Evolutionary conservation across 2,113 vertebrate genomes (phyloP), one percentile per base, ranked within the genome.

Genomic region (Sterrhoptilus dennistouni): DNA sequence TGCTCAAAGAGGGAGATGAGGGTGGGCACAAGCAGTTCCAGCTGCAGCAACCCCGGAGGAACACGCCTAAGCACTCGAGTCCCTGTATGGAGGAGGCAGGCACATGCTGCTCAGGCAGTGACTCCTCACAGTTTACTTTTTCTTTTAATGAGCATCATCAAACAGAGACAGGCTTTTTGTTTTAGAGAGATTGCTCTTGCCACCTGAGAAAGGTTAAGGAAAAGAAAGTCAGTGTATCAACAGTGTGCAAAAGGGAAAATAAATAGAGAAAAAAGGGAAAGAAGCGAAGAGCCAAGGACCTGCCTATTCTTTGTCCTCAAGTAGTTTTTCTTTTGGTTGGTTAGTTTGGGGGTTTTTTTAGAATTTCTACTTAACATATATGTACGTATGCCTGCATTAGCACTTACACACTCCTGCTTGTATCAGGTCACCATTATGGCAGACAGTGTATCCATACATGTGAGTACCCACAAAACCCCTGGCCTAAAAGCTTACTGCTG

Each of bases 381-480:
- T 40, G 19, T 14, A n/a, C 9, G 22, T 49, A 3, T 47, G 49
- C 40, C 24, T 49, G 45, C 31, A 63, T 18, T 38, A 78, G 33
- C 27, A 57, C 11, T 44, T 68, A 42, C 7, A 45, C 0, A 0
- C 4, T 24, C 31, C 29, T 0, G 0, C 18, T 76, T 60, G 11
- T 49, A 40, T 45, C 8, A 28, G 13, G 49, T 60, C 47, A 74
- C 40, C 53, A 27, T 29, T 85, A 49, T 8, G 13, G 36, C 45
- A 89, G 35, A 44, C 22, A 61, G 3, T 24, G 52, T 36, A 56
- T 57, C 35, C 27, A 40, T 5, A 64, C 22, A 11, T 11, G 57
- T 18, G 14, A 10, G 28, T 25, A 66, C 11, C 21, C 38, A 68
- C 3, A 81, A 84, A 71, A 16, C 14, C 14, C 16, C 22, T 64